Percentiles rank a stretch among this genome's conserved stretches.
These are phyloP conservation scores for Podabrus alpinus DNA, from an alignment of 2,888 invertebrate genomes.

Conservation along the genomic window DNA sequence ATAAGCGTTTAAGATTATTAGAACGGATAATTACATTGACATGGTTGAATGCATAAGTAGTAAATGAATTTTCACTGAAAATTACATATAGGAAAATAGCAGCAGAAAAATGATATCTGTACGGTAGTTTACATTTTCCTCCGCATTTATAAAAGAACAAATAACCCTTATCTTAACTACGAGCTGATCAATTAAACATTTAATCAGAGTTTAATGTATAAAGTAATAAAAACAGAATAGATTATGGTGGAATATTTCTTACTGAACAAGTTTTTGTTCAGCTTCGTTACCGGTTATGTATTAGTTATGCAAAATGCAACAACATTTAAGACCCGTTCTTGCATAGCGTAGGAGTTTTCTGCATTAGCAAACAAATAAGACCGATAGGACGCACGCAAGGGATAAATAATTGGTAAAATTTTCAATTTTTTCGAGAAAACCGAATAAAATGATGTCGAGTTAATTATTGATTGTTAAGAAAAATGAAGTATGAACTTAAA, in stretches of 20 bases:
- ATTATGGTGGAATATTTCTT: slow-evolving; percentile 5
- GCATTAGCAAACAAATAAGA: slow-evolving; percentile 22
- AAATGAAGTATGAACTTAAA: background rate
- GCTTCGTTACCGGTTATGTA: slow-evolving; percentile 21
- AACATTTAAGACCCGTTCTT: slow-evolving; percentile 19
- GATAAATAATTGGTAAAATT: slow-evolving; percentile 1
- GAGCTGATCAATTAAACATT: background rate
- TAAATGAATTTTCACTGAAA: background rate
- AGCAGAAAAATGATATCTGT: background rate
- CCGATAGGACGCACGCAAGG: background rate
- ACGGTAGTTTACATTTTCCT: background rate
- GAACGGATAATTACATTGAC: background rate
- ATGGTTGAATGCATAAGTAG: background rate
- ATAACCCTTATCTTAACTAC: background rate
- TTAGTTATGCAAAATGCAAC: slow-evolving; percentile 29
- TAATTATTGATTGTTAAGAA: background rate
- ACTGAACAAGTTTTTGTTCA: slow-evolving; percentile 14
- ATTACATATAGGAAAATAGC: background rate
- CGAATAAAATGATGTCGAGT: background rate
- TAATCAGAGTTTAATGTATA: background rate
- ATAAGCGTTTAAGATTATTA: slow-evolving; percentile 3
- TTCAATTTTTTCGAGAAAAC: background rate
- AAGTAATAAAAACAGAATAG: background rate
- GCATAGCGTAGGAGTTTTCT: slow-evolving; percentile 11
- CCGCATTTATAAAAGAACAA: background rate